Conservation (phyloP, 2,888 invertebrate species). For the Campoletis raptor region DNA sequence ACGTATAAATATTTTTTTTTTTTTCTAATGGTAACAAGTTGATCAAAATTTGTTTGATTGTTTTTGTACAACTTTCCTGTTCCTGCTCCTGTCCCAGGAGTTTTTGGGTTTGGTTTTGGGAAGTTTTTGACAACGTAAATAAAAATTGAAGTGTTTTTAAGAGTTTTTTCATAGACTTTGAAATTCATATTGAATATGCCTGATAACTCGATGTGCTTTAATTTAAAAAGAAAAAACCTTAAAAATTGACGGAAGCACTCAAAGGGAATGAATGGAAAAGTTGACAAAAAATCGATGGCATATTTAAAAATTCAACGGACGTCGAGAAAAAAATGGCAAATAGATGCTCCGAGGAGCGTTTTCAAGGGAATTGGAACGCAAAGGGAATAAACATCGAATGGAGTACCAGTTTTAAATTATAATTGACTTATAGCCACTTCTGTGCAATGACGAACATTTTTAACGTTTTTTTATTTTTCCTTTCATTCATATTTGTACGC, state of each 20-base stretch:
- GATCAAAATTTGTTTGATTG: too few species aligned
- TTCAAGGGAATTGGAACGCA: neutral
- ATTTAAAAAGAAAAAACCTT: too few species aligned
- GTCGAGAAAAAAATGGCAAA: neutral
- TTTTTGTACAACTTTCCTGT: too few species aligned
- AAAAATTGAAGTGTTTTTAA: too few species aligned
- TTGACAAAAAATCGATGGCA: neutral
- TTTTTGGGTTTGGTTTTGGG: too few species aligned
- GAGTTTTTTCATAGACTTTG: too few species aligned
- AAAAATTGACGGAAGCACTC: neutral
- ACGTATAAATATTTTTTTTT: neutral
- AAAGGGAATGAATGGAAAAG: neutral
- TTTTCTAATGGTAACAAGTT: too few species aligned
- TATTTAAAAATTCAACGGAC: neutral
- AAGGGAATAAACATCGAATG: neutral
- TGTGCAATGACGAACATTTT: neutral
- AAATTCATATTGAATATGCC: too few species aligned
- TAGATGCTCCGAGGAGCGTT: neutral
- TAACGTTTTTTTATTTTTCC: neutral
- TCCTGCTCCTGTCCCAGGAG: too few species aligned
- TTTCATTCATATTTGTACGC: neutral
- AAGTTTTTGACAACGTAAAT: too few species aligned
- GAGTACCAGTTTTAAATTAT: neutral
- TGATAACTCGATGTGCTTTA: too few species aligned
- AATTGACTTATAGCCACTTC: neutral